Evolutionary conservation across 2,797 vertebrate genomes (phyloP).

Genomic region (Hephaestus fuliginosus): DNA sequence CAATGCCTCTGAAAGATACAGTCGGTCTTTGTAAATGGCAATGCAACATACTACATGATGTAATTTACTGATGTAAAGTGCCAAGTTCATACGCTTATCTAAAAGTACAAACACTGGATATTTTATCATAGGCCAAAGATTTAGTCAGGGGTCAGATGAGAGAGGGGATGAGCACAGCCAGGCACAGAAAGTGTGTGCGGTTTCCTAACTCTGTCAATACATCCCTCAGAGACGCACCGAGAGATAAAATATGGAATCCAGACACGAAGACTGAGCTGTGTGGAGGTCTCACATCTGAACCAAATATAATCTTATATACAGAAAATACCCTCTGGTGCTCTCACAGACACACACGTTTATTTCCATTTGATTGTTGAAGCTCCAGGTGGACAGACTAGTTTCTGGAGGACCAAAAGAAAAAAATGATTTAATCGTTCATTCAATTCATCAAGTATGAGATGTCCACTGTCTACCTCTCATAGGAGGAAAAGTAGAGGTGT

Average conservation of each 20-base stretch:
- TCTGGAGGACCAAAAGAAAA: background rate
- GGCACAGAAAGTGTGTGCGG: background rate
- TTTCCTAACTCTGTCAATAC: conserved; percentile 13
- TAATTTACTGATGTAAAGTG: background rate
- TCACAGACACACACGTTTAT: background rate
- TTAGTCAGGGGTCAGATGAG: background rate
- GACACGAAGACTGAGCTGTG: background rate
- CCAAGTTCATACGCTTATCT: conserved; percentile 28
- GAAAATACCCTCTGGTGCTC: background rate
- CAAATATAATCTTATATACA: background rate
- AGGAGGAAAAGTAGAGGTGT: background rate
- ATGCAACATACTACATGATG: conserved; percentile 4
- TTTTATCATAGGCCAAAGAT: conserved; percentile 13
- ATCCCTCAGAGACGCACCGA: background rate
- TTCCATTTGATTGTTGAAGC: background rate
- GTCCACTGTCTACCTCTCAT: background rate
- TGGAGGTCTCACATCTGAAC: background rate
- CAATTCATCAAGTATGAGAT: background rate
- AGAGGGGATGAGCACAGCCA: background rate
- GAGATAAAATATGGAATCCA: conserved; percentile 3
- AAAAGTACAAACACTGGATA: conserved; percentile 14
- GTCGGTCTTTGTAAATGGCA: background rate
- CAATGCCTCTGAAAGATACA: background rate
- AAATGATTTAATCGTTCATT: background rate
- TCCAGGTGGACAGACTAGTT: background rate